Base-by-base conservation (phyloP, 1,140 invertebrate species). In the Maniola jurtina region DNA sequence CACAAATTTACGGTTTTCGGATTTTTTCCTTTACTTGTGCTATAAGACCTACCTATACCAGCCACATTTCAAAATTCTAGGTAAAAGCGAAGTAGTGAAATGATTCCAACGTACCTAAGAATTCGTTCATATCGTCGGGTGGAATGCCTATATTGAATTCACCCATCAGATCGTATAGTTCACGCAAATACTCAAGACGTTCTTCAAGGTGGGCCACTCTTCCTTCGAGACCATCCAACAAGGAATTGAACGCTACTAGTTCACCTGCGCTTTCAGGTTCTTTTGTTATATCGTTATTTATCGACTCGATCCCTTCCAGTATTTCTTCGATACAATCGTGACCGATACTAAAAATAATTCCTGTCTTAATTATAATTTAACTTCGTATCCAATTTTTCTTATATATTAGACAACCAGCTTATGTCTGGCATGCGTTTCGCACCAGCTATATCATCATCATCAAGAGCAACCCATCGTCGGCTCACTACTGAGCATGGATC, bases 141-240 rank as follows among this genome's bases (percentile, higher is more conserved):
- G 90, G 88, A 38, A 93, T 86, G 0, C 75, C 65, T 8, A 88
- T 80, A 36, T 92, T 92, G 63, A 91, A 92, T 50, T 92, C 92
- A 42, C 89, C 91, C 90, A 93, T 92, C 4, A 88, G 75, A 42
- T 92, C 89, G n/a, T 92, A 91, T n/a, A 93, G 67, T 25, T 91
- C 89, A 45, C 89, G 73, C 11, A 93, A 73, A 63, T 93, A 92
- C 11, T 92, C 91, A 6, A 92, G 76, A 4, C 89, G 77, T 54
- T 91, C 91, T 64, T 92, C 92, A 3, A 91, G 75, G 34, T 76
- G 76, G 9, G 82, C 80, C 2, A 84, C 84, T 7, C 92, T 71
- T 0, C 77, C 69, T 38, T 93, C 92, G 2, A 89, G 77, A 0
- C 88, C 88, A 6, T 92, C 88, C 62, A 92, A 77, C 65, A 93